A percentile compares a stretch with the other conserved stretches of the same genome.
Conservation (phyloP, 2,113 vertebrate species). For the Aptenodytes forsteri region DNA sequence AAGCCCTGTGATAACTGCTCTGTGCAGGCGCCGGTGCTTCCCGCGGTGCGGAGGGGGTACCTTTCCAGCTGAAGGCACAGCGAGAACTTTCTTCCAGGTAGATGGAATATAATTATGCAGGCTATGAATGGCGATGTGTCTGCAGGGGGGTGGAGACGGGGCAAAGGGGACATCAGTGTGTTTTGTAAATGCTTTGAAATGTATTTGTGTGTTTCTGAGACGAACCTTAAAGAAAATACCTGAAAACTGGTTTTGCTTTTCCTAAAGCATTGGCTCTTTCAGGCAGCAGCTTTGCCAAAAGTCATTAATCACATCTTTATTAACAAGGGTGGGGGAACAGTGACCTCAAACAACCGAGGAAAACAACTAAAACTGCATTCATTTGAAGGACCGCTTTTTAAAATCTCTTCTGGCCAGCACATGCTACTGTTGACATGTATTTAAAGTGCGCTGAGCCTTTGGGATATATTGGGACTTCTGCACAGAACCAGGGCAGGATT, state of each 20-base stretch:
- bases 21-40: accelerated
- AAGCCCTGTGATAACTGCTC: neutral
- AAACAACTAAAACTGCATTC: constrained; percentile 69
- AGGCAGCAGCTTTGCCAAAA: constrained; percentile 65
- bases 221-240: constrained; percentile 67
- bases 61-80: constrained; percentile 15
- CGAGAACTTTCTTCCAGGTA: constrained; percentile 42
- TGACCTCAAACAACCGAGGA: constrained; percentile 72
- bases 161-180: constrained; percentile 27
- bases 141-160: neutral
- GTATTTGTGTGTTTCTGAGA: constrained; percentile 58
- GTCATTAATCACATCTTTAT: constrained; percentile 78
- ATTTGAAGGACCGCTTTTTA: neutral
- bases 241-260: constrained; percentile 69
- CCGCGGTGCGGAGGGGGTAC: accelerated
- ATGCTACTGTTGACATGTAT: neutral
- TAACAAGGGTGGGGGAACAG: constrained; percentile 67
- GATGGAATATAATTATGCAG: constrained; percentile 19
- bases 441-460: neutral
- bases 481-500: neutral
- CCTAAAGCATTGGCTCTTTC: constrained; percentile 59
- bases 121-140: constrained; percentile 27
- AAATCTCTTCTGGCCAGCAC: neutral
- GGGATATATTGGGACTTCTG: neutral
- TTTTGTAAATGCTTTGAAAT: constrained; percentile 70